Percentiles rank a stretch among this genome's conserved stretches.
Conservation (phyloP, 1,140 invertebrate genomes). For the Anoplolepis gracilipes region DNA sequence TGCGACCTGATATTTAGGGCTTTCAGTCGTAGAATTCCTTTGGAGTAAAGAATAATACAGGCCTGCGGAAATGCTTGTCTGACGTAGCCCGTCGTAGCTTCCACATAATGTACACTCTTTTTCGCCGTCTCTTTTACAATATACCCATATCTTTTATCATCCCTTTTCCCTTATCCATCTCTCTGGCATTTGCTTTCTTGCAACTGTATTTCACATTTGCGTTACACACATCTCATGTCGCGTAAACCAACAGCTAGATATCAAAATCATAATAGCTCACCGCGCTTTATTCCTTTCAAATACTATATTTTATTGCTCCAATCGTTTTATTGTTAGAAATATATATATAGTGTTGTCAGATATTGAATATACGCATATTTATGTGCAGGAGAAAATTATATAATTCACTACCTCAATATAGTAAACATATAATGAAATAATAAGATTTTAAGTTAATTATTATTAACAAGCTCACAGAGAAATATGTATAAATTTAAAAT, state of each 20-base stretch:
- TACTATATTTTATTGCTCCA: conserved; percentile 49
- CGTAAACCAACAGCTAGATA: conserved; percentile 37
- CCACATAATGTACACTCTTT: neutral
- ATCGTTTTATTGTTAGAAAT: neutral
- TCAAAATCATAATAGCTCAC: conserved; percentile 45
- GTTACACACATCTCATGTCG: conserved; percentile 38
- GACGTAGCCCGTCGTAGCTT: conserved; percentile 15
- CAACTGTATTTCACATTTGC: conserved; percentile 34
- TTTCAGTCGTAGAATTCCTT: conserved; percentile 43
- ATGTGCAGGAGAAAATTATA: conserved; percentile 16
- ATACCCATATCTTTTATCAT: conserved; percentile 53
- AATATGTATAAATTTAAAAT: conserved; percentile 44
- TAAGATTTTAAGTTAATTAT: conserved; percentile 1
- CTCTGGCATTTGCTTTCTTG: conserved; percentile 27
- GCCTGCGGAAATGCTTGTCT: conserved; percentile 32
- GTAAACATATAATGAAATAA: neutral
- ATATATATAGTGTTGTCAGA: neutral
- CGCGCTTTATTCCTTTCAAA: conserved; percentile 54
- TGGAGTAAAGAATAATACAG: conserved; percentile 47
- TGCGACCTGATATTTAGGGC: conserved; percentile 52
- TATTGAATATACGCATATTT: conserved; percentile 4
- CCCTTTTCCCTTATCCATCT: conserved; percentile 49
- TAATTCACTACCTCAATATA: neutral
- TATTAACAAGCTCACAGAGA: neutral
- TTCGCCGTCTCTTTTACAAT: conserved; percentile 23